Base-by-base conservation (phyloP, 2,888 invertebrate species). In the Amblyjoppa proteus region DNA sequence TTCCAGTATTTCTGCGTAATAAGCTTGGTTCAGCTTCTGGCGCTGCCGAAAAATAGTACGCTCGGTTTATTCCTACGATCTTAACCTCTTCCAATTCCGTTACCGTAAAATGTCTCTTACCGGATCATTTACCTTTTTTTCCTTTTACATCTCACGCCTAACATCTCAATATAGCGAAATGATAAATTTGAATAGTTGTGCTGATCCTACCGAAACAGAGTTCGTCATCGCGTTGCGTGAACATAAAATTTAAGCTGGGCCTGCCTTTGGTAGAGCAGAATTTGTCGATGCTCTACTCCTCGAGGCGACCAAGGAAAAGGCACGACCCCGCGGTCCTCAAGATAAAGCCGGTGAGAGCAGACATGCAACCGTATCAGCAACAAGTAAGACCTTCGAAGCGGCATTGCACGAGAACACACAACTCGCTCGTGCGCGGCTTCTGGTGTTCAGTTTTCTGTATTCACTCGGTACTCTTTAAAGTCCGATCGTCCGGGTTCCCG, bases 311-410 rank as follows among this genome's bases (percentile, higher is more conserved):
- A 53, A 90, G 91, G 90, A 90, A 88, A 90, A 89, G 90, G 89
- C 89, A 89, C 88, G 90, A 88, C 87, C 86, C 75, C 79, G 79
- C 75, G 85, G 82, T 82, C 82, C 85, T 61, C 68, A 56, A 85
- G 82, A 82, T 82, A 82, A 82, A 86, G 87, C 85, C 85, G 80
- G 84, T 75, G 81, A 87, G 88, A 89, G 89, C 89, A 92, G 92
- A 93, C 93, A 93, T 93, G 93, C 93, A 92, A 93, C 91, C 90
- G 58, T 84, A 90, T 92, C 92, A 93, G 93, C 93, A 93, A 93
- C 92, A 93, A 93, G 93, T 93, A 92, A 92, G 90, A 92, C 90
- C 90, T 91, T 91, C 90, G 85, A 88, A 80, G 56, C 81, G 38
- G 64, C 68, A 58, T 75, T 83, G 89, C 90, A 91, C 89, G 89